Evolutionary conservation across 2,797 vertebrate species (phyloP).

Genomic region (Knipowitschia caucasica): DNA sequence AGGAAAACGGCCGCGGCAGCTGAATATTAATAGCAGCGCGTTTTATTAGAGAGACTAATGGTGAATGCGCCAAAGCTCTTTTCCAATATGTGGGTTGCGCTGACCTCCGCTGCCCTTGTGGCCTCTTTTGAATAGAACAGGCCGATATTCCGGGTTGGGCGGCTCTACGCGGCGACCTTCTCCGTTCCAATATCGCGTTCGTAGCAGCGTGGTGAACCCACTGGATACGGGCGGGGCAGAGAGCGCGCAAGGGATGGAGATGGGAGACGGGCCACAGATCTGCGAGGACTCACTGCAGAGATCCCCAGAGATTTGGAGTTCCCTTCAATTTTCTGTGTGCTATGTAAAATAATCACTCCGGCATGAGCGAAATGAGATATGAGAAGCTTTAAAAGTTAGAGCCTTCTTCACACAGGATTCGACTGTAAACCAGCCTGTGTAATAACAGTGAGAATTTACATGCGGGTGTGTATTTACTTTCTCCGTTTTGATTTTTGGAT

Average conservation of each 20-base stretch:
- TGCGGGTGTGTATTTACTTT: not conserved
- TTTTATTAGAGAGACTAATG: slow-evolving; percentile 76
- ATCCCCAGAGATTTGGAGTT: slow-evolving; percentile 16
- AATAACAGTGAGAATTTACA: not conserved
- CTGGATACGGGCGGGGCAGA: slow-evolving; percentile 3
- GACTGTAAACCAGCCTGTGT: not conserved
- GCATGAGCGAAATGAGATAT: not conserved
- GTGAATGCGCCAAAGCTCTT: slow-evolving; percentile 57
- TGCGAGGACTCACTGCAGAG: not conserved
- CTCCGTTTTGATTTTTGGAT: not conserved
- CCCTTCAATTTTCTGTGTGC: slow-evolving; percentile 1
- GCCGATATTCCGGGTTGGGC: slow-evolving; percentile 44
- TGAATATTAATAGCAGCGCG: slow-evolving; percentile 71
- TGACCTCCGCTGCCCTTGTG: slow-evolving; percentile 56
- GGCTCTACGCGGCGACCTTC: slow-evolving; percentile 38
- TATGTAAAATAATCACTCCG: slow-evolving; percentile 22
- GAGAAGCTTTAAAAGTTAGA: not conserved
- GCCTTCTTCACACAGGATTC: not conserved
- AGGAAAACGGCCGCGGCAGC: slow-evolving; percentile 54
- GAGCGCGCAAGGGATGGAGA: not conserved
- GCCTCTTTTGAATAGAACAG: slow-evolving; percentile 62
- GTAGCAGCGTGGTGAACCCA: slow-evolving; percentile 47
- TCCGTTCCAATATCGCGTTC: slow-evolving; percentile 63
- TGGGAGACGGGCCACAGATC: slow-evolving; percentile 13
- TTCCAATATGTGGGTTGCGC: slow-evolving; percentile 68